Base-by-base conservation (phyloP, 2,113 vertebrate genomes). In the Dolichallabes microphthalmus region DNA sequence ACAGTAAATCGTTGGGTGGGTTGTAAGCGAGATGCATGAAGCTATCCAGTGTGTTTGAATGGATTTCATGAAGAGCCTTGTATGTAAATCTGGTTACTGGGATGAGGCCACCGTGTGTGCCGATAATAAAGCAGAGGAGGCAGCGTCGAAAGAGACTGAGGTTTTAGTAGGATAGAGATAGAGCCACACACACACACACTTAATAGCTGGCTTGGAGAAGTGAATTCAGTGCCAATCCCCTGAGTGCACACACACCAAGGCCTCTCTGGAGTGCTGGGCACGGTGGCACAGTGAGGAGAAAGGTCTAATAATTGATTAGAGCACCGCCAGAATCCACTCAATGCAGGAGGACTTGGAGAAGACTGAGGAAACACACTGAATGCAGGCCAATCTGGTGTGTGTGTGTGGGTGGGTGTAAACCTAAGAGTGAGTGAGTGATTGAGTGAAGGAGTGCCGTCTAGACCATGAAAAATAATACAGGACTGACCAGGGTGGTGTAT, bases 131-230 rank as follows among this genome's bases (percentile, higher is more conserved):
- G 92, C 91, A 15, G 90, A 90, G 85, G 92, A 92, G 87, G 93
- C 93, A 93, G 90, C 91, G 87, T 86, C 91, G 93, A 91, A 92
- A 92, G 90, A 93, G 94, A 94, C 93, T 92, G 92, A 92, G 92
- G 93, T 94, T 92, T 88, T 68, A 71, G 77, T 63, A 91, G 90
- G 22, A 35, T n/a, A n/a, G 66, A 45, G 35, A 69, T 13, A 68
- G 12, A 14, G 63, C 14, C 66, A 39, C 30, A 20, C 57, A 58
- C 57, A 58, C n/a, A 75, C 88, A 91, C 89, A 83, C 88, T 94
- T 94, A 94, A 93, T 91, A 91, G 90, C 89, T 91, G 89, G 92
- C 92, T 91, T 92, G 88, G 63, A 91, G 93, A 92, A 91, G 90
- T 87, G 82, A 84, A 93, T 91, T 91, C 90, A 88, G 89, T 89